Base-by-base conservation (phyloP, 2,113 vertebrate species). In the Casuarius casuarius region DNA sequence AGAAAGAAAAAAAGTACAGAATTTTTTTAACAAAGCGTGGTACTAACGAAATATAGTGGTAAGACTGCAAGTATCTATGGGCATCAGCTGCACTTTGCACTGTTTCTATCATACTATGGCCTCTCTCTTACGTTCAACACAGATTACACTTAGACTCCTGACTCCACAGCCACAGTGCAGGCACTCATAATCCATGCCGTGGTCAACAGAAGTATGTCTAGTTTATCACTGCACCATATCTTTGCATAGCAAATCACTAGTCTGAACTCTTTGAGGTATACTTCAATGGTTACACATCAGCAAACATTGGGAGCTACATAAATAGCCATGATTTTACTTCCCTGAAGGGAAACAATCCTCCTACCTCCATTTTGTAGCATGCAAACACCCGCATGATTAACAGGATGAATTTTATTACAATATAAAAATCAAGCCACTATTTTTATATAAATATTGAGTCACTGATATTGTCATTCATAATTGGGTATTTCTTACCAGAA, bases 221-320 rank as follows among this genome's bases (percentile, higher is more conserved):
- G 38, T 23, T 19, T 3, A 2, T 2, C 31, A 8, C 22, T 3
- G 1, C 51, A 16, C 1, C 0, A 6, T 3, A 7, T 6, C 49
- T n/a, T 65, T 2, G 1, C 18, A 8, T 5, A 31, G 2, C 25
- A 12, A 1, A 5, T 13, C 71, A 20, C 21, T 10, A 4, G 38
- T 11, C 54, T 26, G 13, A 33, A 3, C 29, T 9, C 68, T 49
- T 2, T 2, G 56, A 26, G 70, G 51, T 17, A 7, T 10, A 11
- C 40, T 33, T n/a, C 42, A 20, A 0, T 5, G 42, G 20, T 10
- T 58, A 33, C 23, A 38, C 61, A 18, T 49, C 38, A 56, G 71
- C 31, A 7, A 68, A 66, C 48, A 23, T 17, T 4, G 11, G 20
- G 54, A n/a, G 31, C 62, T 74, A 35, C n/a, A 22, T 13, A 59